Base-by-base conservation (phyloP, 2,797 vertebrate genomes). In the Atherinosoma microstoma region DNA sequence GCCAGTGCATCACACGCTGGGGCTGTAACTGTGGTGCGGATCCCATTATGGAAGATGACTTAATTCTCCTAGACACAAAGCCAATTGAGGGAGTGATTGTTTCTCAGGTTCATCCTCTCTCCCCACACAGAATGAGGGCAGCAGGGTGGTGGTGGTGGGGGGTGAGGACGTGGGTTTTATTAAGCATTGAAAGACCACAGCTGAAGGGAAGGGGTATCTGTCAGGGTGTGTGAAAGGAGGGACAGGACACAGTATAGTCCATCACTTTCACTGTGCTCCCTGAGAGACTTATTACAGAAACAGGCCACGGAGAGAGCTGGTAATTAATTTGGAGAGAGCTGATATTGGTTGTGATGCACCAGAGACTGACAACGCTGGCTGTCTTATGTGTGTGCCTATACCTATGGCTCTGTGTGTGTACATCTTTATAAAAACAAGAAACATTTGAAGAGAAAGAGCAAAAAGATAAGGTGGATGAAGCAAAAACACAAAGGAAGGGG, bases 201-300 rank as follows among this genome's bases (percentile, higher is more conserved):
- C 78, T 80, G 18, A 66, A 10, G 36, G 36, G 68, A 74, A 77
- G 89, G 74, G 73, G 82, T 79, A 81, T 73, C 78, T 89, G 83
- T 90, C 88, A 85, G 73, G 67, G 60, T 7, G 1, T 51, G 68
- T 65, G 75, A 58, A 79, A 70, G 67, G 62, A 79, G 72, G 63
- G 56, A 64, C 65, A 80, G 79, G 79, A 87, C 83, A 76, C 70
- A 63, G 78, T 59, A 47, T 82, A 77, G 73, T 67, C 83, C 80
- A 89, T 92, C 80, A 74, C 82, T 90, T 13, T 38, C 36, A 38
- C 36, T 84, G 79, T 85, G 79, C 93, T 96, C 93, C 87, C 79
- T 82, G 65, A 83, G 94, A 96, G 92, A 92, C 92, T 94, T 92
- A 93, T 92, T 95, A 96, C 90, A 77, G 92, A 93, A 88, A 84